A percentile compares a stretch with the other conserved stretches of the same genome.
These are phyloP conservation scores for Drosophila picticornis DNA, from an alignment of 2,888 invertebrate species.

Conservation along the genomic window DNA sequence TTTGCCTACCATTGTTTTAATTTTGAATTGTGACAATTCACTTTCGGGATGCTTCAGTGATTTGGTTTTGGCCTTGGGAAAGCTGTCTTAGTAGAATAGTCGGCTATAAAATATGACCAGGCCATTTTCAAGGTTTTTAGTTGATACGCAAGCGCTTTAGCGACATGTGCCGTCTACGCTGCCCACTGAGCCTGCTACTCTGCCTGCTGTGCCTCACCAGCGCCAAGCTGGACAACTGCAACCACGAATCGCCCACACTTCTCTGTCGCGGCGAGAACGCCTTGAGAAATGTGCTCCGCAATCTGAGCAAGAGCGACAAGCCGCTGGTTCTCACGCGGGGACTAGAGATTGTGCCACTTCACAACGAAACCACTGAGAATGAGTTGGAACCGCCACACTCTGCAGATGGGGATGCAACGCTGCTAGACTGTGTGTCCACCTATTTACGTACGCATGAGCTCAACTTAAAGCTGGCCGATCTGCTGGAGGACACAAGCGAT, in stretches of 20 bases:
- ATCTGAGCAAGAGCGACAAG: slow-evolving; percentile 84
- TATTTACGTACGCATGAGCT: slow-evolving; percentile 91
- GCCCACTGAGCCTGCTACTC: slow-evolving; percentile 42
- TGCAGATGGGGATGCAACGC: slow-evolving; percentile 36
- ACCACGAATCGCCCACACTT: slow-evolving; percentile 73
- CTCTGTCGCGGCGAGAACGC: slow-evolving; percentile 86
- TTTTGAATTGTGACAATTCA: slow-evolving; percentile 72
- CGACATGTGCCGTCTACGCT: slow-evolving; percentile 57
- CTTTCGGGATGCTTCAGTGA: slow-evolving; percentile 63
- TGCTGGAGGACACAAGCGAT: slow-evolving; percentile 85
- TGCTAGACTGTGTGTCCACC: slow-evolving; percentile 87
- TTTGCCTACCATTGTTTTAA: slow-evolving; percentile 68
- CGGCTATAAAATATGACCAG: slow-evolving; percentile 70
- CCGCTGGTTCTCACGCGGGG: slow-evolving; percentile 83
- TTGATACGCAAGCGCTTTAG: slow-evolving; percentile 59
- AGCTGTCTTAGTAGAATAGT: slow-evolving; percentile 51
- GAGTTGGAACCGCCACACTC: slow-evolving; percentile 23
- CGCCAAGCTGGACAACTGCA: slow-evolving; percentile 56
- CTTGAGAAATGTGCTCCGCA: slow-evolving; percentile 86
- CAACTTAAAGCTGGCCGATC: slow-evolving; percentile 89
- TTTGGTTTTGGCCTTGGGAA: slow-evolving; percentile 66
- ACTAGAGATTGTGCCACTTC: slow-evolving; percentile 81
- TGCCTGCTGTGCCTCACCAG: slow-evolving; percentile 44
- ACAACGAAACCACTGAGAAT: slow-evolving; percentile 64
- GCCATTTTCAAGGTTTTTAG: slow-evolving; percentile 69